phyloP scores from a whole-genome alignment of 2,113 vertebrate species.

The Lepus americanus region DNA sequence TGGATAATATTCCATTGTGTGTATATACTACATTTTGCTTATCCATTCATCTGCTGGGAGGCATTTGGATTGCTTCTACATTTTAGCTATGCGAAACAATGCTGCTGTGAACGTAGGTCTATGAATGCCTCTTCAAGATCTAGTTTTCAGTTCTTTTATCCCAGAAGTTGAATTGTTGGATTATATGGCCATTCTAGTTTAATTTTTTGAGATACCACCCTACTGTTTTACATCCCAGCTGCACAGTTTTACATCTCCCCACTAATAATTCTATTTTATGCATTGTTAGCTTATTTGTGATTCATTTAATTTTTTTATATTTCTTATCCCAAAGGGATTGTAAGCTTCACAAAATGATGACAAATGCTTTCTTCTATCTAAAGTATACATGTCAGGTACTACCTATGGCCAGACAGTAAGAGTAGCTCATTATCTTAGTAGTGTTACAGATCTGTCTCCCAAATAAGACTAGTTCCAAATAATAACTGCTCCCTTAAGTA shows the following conservation, averaged over 20 bases:
- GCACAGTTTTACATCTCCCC: background rate
- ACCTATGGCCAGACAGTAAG: background rate
- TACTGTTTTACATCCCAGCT: background rate
- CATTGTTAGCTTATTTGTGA: background rate
- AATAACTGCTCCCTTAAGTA: background rate
- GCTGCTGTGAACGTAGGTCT: background rate
- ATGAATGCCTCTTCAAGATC: background rate
- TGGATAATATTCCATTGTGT: background rate
- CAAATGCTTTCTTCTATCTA: background rate
- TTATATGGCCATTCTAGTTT: background rate
- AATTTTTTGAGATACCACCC: background rate
- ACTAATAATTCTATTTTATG: background rate
- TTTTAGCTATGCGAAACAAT: background rate
- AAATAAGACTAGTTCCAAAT: conserved; percentile 32
- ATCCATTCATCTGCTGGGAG: background rate
- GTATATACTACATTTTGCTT: background rate
- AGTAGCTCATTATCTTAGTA: conserved; percentile 39
- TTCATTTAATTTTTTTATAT: conserved; percentile 16
- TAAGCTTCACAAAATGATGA: background rate
- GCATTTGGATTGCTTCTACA: background rate
- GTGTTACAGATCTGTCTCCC: background rate
- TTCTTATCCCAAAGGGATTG: background rate
- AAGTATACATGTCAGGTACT: background rate
- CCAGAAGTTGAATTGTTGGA: background rate
- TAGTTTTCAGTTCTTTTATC: background rate